These are phyloP conservation scores for Limnothrissa miodon DNA, from an alignment of 2,113 vertebrate genomes.

Conservation along the genomic window DNA sequence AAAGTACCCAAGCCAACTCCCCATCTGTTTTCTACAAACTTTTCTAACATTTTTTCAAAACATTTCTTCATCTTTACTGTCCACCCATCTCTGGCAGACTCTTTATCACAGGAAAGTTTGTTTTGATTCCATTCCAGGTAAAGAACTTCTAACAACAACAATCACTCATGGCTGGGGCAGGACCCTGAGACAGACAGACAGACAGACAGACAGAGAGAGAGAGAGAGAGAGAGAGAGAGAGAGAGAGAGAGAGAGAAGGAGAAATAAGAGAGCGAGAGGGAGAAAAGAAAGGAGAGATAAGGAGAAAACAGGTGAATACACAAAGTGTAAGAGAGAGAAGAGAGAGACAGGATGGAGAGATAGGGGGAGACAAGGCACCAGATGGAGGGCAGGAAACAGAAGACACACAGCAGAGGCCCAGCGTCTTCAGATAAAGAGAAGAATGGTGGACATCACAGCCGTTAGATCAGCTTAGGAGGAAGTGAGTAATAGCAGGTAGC, in stretches of 20 bases:
- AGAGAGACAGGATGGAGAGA: not conserved
- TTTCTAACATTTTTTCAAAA: not conserved
- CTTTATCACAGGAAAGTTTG: not conserved
- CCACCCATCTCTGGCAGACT: not conserved
- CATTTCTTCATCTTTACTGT: not conserved
- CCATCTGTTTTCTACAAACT: not conserved
- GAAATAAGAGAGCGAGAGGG: not conserved
- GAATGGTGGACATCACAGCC: not conserved
- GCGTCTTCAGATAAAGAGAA: not conserved
- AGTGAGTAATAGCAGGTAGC: not conserved
- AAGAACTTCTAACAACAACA: not conserved
- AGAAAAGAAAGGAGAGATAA: not conserved
- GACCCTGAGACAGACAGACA: not conserved
- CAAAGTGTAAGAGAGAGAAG: not conserved
- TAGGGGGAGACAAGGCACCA: not conserved
- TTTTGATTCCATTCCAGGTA: slow-evolving; percentile 1
- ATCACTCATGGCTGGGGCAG: not conserved
- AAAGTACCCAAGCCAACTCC: not conserved
- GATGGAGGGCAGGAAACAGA: not conserved
- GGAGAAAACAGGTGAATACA: not conserved
- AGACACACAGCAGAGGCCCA: not conserved
- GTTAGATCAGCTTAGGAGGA: not conserved
- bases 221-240: not conserved
- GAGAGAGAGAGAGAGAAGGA: not conserved
- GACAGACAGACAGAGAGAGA: not conserved